Evolutionary conservation across 2,888 invertebrate species (phyloP).

Genomic region (Biston betularia): DNA sequence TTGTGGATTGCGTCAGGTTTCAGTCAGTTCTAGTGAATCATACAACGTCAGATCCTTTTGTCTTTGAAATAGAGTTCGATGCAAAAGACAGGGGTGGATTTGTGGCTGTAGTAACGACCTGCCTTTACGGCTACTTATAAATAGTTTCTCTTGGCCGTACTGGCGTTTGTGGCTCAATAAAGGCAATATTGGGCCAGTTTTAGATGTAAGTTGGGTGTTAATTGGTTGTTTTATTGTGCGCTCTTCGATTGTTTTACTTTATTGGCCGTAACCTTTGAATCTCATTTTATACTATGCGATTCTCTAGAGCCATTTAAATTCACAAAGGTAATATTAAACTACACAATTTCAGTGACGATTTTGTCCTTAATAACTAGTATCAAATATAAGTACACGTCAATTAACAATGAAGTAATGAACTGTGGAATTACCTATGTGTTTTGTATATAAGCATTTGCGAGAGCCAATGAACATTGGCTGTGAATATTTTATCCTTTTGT

Average conservation of each 20-base stretch:
- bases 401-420: conserved; percentile 16
- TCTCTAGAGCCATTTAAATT: not conserved
- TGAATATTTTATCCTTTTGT: conserved; percentile 11
- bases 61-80: conserved; percentile 55
- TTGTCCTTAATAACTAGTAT: conserved; percentile 5
- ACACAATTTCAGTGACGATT: not conserved
- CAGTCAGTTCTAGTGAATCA: conserved; percentile 45
- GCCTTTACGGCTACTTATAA: conserved; percentile 43
- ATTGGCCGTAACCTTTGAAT: conserved; percentile 2
- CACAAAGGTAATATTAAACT: conserved; percentile 1
- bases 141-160: conserved; percentile 35
- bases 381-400: conserved; percentile 10
- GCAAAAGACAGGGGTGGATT: conserved; percentile 65
- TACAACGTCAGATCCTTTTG: conserved; percentile 52
- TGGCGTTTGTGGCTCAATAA: conserved; percentile 33
- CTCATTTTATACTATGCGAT: not conserved
- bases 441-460: not conserved
- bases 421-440: conserved; percentile 12
- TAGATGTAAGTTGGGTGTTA: conserved; percentile 31
- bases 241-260: conserved; percentile 18
- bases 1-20: conserved; percentile 19
- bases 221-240: conserved; percentile 31
- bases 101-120: conserved; percentile 58
- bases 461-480: conserved; percentile 12
- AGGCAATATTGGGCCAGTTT: conserved; percentile 27